Evolutionary conservation across 2,888 invertebrate species (phyloP).

Genomic region (Endotricha flammealis): DNA sequence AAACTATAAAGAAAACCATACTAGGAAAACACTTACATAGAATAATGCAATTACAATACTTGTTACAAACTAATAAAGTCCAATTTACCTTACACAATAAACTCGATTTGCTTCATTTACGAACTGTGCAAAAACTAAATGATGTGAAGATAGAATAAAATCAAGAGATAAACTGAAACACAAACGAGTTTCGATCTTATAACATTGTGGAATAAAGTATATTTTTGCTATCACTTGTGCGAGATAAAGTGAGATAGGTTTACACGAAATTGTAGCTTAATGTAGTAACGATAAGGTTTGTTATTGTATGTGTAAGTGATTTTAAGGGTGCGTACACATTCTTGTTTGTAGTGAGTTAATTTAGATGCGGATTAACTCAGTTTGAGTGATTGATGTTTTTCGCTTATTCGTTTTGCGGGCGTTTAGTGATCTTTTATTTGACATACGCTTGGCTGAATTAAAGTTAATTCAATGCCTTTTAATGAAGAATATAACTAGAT

Average conservation of each 20-base stretch:
- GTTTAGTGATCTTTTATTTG: constrained; percentile 35
- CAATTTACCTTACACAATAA: constrained; percentile 16
- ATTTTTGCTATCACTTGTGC: constrained; percentile 13
- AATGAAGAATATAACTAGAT: too few relatives aligned
- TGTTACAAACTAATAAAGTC: constrained; percentile 22
- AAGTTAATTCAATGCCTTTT: constrained; percentile 12
- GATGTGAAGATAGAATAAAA: constrained; percentile 59
- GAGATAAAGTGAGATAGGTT: constrained; percentile 6
- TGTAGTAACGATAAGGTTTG: constrained; percentile 28
- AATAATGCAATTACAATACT: constrained; percentile 14
- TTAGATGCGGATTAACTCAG: constrained; percentile 72
- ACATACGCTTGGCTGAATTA: constrained; percentile 6
- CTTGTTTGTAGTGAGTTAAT: constrained; percentile 66
- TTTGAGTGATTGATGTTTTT: constrained; percentile 73
- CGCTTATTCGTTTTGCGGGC: constrained; percentile 29
- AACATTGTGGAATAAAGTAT: constrained; percentile 24
- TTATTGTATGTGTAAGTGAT: constrained; percentile 25
- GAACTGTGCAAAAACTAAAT: constrained; percentile 34
- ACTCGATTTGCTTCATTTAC: constrained; percentile 30
- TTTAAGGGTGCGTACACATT: constrained; percentile 43
- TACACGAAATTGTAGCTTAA: constrained; percentile 29
- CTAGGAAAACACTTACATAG: constrained; percentile 15
- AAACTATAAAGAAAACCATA: too few relatives aligned
- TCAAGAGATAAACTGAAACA: constrained; percentile 44
- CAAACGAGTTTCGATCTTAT: constrained; percentile 44